A percentile compares a stretch with the other conserved stretches of the same genome.
Conservation (phyloP, 2,888 invertebrate genomes). For the Pammene aurita region DNA sequence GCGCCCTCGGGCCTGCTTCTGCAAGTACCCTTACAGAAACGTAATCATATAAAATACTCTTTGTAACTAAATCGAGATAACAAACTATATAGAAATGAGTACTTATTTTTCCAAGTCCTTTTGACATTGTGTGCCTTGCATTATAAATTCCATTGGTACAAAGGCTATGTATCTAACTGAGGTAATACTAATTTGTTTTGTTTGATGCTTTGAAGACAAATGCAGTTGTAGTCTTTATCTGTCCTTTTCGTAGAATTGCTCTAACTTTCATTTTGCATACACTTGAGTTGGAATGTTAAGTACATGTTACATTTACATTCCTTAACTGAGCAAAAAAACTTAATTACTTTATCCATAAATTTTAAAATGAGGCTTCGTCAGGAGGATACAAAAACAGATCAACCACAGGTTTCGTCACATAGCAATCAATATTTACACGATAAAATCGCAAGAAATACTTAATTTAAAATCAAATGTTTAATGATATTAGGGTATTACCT, state of each 20-base stretch:
- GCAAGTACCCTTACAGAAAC: constrained; percentile 10
- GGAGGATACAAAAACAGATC: too few relatives aligned
- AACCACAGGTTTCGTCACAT: too few relatives aligned
- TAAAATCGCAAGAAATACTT: too few relatives aligned
- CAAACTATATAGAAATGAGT: constrained; percentile 55
- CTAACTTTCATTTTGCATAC: background rate
- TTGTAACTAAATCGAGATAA: constrained; percentile 55
- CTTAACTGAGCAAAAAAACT: too few relatives aligned
- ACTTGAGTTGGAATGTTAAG: too few relatives aligned
- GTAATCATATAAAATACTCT: constrained; percentile 58
- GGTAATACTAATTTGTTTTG: background rate
- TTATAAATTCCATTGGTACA: constrained; percentile 43
- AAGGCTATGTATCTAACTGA: background rate
- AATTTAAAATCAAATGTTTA: too few relatives aligned
- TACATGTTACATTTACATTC: too few relatives aligned
- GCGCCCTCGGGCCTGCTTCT: constrained; percentile 43
- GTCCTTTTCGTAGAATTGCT: background rate
- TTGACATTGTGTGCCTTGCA: constrained; percentile 40
- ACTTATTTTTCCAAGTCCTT: constrained; percentile 49
- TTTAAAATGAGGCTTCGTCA: too few relatives aligned
- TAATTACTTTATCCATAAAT: too few relatives aligned
- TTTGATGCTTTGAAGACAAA: constrained; percentile 5
- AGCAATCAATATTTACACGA: too few relatives aligned
- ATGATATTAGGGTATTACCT: too few relatives aligned
- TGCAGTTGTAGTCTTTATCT: background rate